These are phyloP conservation scores for Numenius arquata DNA, from an alignment of 2,113 vertebrate genomes.

Conservation along the genomic window DNA sequence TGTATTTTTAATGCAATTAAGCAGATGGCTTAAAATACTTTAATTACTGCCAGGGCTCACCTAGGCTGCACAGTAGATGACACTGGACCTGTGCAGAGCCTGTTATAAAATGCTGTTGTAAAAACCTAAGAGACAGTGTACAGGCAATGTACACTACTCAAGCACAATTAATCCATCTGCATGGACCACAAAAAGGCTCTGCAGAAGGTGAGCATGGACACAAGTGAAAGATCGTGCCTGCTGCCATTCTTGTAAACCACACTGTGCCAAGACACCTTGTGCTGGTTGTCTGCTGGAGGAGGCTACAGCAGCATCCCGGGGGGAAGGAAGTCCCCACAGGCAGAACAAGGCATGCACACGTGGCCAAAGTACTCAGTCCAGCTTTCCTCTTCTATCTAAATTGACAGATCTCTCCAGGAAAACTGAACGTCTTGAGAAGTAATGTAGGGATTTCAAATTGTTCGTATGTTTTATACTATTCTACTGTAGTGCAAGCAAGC, in stretches of 20 bases:
- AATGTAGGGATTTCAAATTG: neutral
- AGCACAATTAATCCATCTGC: neutral
- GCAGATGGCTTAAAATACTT: constrained; percentile 20
- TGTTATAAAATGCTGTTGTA: neutral
- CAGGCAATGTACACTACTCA: neutral
- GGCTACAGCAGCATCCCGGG: neutral
- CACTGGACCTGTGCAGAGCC: neutral
- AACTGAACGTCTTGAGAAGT: neutral
- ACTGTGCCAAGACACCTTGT: neutral
- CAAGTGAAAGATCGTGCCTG: neutral
- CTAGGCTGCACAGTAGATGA: neutral
- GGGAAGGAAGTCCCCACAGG: neutral
- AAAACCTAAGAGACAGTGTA: neutral
- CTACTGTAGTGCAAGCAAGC: neutral
- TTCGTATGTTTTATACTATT: neutral
- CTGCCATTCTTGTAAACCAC: neutral
- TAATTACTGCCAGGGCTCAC: neutral
- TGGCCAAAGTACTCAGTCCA: neutral
- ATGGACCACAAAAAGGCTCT: neutral
- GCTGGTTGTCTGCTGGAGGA: neutral
- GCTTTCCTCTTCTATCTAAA: neutral
- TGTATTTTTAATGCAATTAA: neutral
- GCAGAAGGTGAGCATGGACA: neutral
- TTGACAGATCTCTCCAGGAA: neutral
- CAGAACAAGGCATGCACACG: accelerated